Percentiles rank a stretch among this genome's conserved stretches.
Conservation (phyloP, 2,888 invertebrate species). For the Eubasilissa splendida region DNA sequence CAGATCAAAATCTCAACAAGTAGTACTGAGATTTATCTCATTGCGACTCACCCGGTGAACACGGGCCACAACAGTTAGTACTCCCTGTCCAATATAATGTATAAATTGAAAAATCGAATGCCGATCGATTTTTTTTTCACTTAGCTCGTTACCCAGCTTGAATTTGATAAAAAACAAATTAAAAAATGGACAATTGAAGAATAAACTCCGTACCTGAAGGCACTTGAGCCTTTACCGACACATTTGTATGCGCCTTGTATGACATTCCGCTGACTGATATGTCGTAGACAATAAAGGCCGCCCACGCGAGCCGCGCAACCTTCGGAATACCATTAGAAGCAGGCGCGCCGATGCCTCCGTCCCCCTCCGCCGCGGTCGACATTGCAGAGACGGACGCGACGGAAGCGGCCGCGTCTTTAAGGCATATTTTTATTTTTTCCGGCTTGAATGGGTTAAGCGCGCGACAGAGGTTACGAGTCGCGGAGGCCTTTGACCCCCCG, state of each 20-base stretch:
- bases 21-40: too few species aligned
- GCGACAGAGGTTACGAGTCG: conserved; percentile 17
- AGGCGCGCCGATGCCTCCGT: not conserved
- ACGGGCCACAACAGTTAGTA: too few species aligned
- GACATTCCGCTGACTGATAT: conserved; percentile 38
- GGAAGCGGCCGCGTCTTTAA: not conserved
- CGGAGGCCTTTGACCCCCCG: conserved; percentile 29
- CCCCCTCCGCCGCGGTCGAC: not conserved
- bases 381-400: not conserved
- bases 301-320: conserved; percentile 17
- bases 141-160: too few species aligned
- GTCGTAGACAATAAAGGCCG: conserved; percentile 20
- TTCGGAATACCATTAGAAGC: conserved; percentile 26
- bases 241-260: conserved; percentile 35
- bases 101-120: too few species aligned
- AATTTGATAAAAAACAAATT: too few species aligned
- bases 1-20: too few species aligned
- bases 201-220: too few species aligned
- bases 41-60: too few species aligned
- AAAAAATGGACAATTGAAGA: too few species aligned
- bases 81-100: too few species aligned
- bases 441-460: conserved; percentile 26
- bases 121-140: too few species aligned
- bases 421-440: not conserved
- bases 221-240: not conserved